Evolutionary conservation across 2,888 invertebrate species (phyloP).

Genomic region (Tridacna crocea): DNA sequence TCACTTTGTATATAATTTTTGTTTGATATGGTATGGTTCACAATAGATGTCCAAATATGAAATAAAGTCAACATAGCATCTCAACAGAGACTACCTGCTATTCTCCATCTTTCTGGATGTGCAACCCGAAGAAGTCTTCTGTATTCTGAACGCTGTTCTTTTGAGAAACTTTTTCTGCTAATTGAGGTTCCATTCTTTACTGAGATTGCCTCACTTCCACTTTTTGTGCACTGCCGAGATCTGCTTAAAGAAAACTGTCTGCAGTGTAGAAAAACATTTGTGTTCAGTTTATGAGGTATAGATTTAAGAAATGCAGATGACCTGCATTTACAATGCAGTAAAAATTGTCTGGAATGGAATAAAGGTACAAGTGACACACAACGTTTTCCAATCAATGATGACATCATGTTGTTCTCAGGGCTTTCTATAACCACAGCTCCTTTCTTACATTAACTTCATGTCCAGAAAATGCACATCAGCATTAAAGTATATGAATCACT

Average conservation of each 20-base stretch:
- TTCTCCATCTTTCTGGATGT: slow-evolving; percentile 74
- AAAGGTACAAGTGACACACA: background rate
- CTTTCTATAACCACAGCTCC: background rate
- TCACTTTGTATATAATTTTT: too few relatives aligned
- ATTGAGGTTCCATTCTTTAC: background rate
- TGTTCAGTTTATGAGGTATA: background rate
- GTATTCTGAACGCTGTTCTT: slow-evolving; percentile 64
- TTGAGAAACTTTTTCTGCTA: background rate
- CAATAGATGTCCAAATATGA: too few relatives aligned
- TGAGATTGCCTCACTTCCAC: background rate
- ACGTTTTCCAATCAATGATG: background rate
- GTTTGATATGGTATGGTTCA: too few relatives aligned
- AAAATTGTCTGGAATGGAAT: background rate
- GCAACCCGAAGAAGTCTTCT: slow-evolving; percentile 69
- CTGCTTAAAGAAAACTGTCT: slow-evolving; percentile 22
- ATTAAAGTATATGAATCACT: too few relatives aligned
- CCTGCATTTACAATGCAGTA: background rate
- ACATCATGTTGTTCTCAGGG: background rate
- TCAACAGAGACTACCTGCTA: too few relatives aligned
- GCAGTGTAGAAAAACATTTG: background rate
- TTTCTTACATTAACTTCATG: too few relatives aligned
- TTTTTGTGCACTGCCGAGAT: slow-evolving; percentile 10
- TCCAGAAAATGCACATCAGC: too few relatives aligned
- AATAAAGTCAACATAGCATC: too few relatives aligned
- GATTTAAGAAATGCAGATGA: background rate